These are phyloP conservation scores for Saxidomus purpurata DNA, from an alignment of 1,140 invertebrate species.

Conservation along the genomic window DNA sequence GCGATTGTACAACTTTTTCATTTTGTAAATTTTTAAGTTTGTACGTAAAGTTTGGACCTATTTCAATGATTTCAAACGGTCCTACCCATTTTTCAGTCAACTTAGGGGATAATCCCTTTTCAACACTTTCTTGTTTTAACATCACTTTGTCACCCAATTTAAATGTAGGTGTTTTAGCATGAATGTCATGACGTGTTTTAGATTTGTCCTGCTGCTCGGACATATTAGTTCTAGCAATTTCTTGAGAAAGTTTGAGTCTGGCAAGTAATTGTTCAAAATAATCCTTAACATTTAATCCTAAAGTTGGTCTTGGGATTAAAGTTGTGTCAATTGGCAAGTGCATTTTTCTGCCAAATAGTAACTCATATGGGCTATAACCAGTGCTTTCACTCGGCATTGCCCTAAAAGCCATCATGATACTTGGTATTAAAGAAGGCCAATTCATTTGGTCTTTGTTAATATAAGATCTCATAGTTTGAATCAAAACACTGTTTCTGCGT, in stretches of 20 bases:
- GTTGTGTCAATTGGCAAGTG: slow-evolving; percentile 32
- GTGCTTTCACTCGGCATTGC: slow-evolving; percentile 35
- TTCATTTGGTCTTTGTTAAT: slow-evolving; percentile 60
- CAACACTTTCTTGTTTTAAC: background rate
- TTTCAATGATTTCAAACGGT: slow-evolving; percentile 35
- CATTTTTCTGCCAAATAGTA: slow-evolving; percentile 41
- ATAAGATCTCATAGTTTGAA: slow-evolving; percentile 56
- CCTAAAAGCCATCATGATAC: slow-evolving; percentile 67
- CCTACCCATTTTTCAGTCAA: slow-evolving; percentile 52
- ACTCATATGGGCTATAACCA: slow-evolving; percentile 28
- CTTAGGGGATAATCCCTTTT: slow-evolving; percentile 41
- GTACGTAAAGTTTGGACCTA: slow-evolving; percentile 53
- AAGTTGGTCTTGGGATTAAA: slow-evolving; percentile 44
- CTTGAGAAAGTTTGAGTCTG: slow-evolving; percentile 2
- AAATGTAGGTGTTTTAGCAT: slow-evolving; percentile 36
- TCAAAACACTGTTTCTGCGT: slow-evolving; percentile 51
- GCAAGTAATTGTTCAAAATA: slow-evolving; percentile 25
- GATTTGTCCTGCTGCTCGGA: background rate
- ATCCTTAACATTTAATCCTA: background rate
- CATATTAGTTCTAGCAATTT: slow-evolving; percentile 47
- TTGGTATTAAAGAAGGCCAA: slow-evolving; percentile 37
- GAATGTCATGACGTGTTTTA: background rate
- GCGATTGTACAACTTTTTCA: slow-evolving; percentile 19
- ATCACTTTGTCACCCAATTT: slow-evolving; percentile 21
- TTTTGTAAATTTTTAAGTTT: slow-evolving; percentile 27